Evolutionary conservation across 2,888 invertebrate genomes (phyloP).

Genomic region (Andricus quercusramuli): DNA sequence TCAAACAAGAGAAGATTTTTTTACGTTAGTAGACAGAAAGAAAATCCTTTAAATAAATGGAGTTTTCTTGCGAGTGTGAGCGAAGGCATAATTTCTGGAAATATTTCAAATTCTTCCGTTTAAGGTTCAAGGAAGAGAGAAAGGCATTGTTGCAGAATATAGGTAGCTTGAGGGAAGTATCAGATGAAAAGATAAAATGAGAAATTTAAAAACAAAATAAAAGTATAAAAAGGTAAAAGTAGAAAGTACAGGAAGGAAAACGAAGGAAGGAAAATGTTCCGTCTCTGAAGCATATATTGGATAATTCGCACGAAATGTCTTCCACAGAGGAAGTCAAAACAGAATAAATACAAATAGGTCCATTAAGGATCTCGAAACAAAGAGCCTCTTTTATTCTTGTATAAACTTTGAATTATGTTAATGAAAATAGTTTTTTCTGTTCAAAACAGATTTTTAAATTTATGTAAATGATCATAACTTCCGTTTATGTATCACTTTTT

Average conservation of each 20-base stretch:
- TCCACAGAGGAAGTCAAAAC: not conserved
- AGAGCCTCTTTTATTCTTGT: too few species aligned
- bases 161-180: slow-evolving; percentile 20
- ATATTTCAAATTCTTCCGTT: slow-evolving; percentile 28
- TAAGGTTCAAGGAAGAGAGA: slow-evolving; percentile 13
- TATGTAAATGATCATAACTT: too few species aligned
- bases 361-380: too few species aligned
- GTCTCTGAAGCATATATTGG: slow-evolving; percentile 30
- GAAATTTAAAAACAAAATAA: not conserved
- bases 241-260: slow-evolving; percentile 16
- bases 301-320: slow-evolving; percentile 13
- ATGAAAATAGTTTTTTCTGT: too few species aligned
- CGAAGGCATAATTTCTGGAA: slow-evolving; percentile 15
- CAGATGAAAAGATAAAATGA: slow-evolving; percentile 19
- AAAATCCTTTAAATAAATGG: too few species aligned
- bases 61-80: not conserved
- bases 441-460: too few species aligned
- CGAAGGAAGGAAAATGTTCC: not conserved
- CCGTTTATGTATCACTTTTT: too few species aligned
- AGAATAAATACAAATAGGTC: not conserved
- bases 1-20: too few species aligned
- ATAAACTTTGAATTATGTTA: too few species aligned
- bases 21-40: too few species aligned
- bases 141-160: slow-evolving; percentile 3
- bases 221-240: slow-evolving; percentile 10